Evolutionary conservation across 2,797 vertebrate genomes (phyloP).

Genomic region (Aeoliscus strigatus): DNA sequence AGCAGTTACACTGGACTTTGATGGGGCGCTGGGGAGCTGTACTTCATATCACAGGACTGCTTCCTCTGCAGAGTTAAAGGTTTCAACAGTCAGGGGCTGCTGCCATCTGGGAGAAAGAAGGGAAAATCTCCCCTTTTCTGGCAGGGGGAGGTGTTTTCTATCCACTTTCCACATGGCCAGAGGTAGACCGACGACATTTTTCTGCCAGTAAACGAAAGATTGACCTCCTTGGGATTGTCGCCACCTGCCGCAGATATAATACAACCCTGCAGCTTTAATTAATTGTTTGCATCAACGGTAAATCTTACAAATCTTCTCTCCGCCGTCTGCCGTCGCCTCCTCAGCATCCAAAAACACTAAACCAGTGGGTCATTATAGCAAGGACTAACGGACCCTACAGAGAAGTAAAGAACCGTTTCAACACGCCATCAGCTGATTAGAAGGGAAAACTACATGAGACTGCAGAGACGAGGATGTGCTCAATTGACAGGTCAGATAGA

Average conservation of each 20-base stretch:
- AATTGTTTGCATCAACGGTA: constrained; percentile 61
- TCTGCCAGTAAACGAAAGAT: constrained; percentile 47
- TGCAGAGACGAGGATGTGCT: constrained; percentile 20
- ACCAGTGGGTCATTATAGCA: constrained; percentile 32
- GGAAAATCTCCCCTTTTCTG: constrained; percentile 30
- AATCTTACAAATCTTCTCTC: constrained; percentile 38
- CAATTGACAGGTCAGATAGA: constrained; percentile 33
- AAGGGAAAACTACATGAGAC: constrained; percentile 10
- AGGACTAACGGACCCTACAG: constrained; percentile 2
- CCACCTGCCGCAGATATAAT: constrained; percentile 45
- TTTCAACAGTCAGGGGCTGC: constrained; percentile 67
- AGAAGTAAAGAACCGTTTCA: constrained; percentile 14
- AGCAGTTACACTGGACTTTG: constrained; percentile 74
- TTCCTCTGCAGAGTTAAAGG: constrained; percentile 67
- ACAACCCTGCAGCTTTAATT: constrained; percentile 62
- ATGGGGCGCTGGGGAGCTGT: constrained; percentile 73
- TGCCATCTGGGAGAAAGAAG: constrained; percentile 49
- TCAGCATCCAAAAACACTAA: constrained; percentile 34
- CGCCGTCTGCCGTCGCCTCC: constrained; percentile 24
- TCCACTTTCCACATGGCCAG: constrained; percentile 8
- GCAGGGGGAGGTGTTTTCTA: constrained; percentile 18
- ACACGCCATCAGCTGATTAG: constrained; percentile 6
- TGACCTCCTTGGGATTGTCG: constrained; percentile 44
- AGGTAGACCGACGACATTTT: constrained; percentile 22
- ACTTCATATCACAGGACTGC: constrained; percentile 71